Base-by-base conservation (phyloP, 2,888 invertebrate species). In the Chaitophorus viminalis region DNA sequence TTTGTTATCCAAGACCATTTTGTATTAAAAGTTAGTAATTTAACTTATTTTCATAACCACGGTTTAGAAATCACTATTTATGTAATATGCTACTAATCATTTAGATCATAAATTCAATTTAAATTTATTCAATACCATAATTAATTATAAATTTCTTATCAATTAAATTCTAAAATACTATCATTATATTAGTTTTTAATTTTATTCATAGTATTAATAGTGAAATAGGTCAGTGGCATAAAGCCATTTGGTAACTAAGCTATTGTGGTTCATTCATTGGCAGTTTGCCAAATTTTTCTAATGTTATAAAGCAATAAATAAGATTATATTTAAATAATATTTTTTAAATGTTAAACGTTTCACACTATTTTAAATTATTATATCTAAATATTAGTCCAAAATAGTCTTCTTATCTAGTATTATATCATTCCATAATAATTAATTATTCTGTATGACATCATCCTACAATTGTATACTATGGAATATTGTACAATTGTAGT, bases 181-280 rank as follows among this genome's bases (percentile, higher is more conserved):
- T 82, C 33, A 70, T 85, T 29, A 36, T 36, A 54, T 52, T 17
- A 29, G 14, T 39, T 72, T 79, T 78, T 60, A 72, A 78, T 54
- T 70, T 3, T 78, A n/a, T 46, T 85, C 68, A 68, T n/a, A 68
- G 60, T 65, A 31, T 46, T 76, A 18, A 46, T 76, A 31, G n/a
- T 84, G 5, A 86, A 78, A 72, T 86, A 39, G 86, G 86, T 86
- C 78, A 79, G 72, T 86, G 21, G 72, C 36, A 70, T 2, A 60
- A 70, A 78, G 68, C 77, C 60, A 68, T 54, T 18, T 52, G 46
- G 25, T 70, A 8, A 36, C 54, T 52, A 78, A 70, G 68, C 77
- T 86, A 86, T 78, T 78, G 86, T 86, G 54, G 78, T 86, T 79
- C 78, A 77, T 79, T 54, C 65, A 60, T 86, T 86, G 86, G 86